These are phyloP conservation scores for Sarcoramphus papa DNA, from an alignment of 2,797 vertebrate species.

Conservation along the genomic window DNA sequence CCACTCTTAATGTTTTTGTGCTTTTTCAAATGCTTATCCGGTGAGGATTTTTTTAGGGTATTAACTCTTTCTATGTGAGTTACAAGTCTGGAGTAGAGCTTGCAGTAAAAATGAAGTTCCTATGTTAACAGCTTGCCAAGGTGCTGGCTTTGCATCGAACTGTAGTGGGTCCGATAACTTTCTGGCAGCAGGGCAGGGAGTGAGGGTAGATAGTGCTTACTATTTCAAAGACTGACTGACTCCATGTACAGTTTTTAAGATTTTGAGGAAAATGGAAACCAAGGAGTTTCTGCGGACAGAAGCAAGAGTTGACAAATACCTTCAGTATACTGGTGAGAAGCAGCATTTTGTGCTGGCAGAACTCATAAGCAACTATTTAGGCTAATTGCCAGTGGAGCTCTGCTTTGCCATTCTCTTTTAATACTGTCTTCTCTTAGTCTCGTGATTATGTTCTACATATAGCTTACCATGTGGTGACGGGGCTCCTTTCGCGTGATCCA, in stretches of 20 bases:
- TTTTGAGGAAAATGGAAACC: neutral
- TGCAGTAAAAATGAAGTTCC: neutral
- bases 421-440: neutral
- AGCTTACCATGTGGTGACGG: fast-evolving
- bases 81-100: neutral
- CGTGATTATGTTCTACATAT: fast-evolving
- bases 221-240: neutral
- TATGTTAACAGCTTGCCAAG: neutral
- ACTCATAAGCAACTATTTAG: neutral
- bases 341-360: neutral
- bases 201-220: neutral
- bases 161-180: neutral
- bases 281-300: neutral
- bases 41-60: neutral
- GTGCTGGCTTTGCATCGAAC: neutral
- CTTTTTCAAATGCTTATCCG: neutral
- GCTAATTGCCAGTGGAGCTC: neutral
- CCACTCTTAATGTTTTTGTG: neutral
- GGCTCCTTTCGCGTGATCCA: fast-evolving
- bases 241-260: neutral
- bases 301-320: neutral
- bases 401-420: neutral
- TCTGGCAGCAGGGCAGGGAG: neutral
- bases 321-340: neutral
- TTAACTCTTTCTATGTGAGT: fast-evolving